phyloP scores from a whole-genome alignment of 2,888 invertebrate species.

The Entomobrya proxima region DNA sequence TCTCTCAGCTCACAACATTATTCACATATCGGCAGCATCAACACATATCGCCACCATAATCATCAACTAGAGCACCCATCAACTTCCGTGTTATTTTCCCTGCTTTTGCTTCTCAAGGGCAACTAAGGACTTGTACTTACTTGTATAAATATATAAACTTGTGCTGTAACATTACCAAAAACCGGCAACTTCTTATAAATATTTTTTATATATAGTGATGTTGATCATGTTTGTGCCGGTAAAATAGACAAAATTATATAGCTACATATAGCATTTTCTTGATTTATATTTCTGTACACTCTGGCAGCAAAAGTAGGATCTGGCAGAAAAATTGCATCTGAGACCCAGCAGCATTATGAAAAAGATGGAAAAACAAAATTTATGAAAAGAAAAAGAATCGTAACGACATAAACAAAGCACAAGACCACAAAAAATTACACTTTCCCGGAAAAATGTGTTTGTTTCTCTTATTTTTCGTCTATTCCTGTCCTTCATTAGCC shows the following conservation, averaged over 20 bases:
- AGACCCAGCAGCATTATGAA: background rate
- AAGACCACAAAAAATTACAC: constrained; percentile 14
- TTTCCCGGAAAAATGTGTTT: constrained; percentile 22
- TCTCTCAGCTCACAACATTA: constrained; percentile 13
- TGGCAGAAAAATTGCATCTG: constrained; percentile 28
- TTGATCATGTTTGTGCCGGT: constrained; percentile 20
- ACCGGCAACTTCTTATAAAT: background rate
- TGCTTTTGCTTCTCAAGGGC: constrained; percentile 19
- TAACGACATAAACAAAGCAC: constrained; percentile 36
- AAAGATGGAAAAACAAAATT: constrained; percentile 25
- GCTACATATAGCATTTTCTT: background rate
- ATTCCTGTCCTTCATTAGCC: constrained; percentile 36
- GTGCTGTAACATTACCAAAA: background rate
- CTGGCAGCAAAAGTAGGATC: background rate
- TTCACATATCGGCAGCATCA: constrained; percentile 48
- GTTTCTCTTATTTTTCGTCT: background rate
- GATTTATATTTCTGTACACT: constrained; percentile 32
- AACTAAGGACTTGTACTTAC: background rate
- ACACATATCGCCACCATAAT: background rate
- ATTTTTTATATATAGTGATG: background rate
- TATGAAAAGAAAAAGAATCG: background rate
- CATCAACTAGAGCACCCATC: constrained; percentile 36
- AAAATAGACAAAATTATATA: constrained; percentile 14
- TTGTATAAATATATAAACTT: background rate
- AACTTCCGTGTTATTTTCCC: constrained; percentile 38